Evolutionary conservation across 2,888 invertebrate genomes (phyloP).

Genomic region (Candidula unifasciata): DNA sequence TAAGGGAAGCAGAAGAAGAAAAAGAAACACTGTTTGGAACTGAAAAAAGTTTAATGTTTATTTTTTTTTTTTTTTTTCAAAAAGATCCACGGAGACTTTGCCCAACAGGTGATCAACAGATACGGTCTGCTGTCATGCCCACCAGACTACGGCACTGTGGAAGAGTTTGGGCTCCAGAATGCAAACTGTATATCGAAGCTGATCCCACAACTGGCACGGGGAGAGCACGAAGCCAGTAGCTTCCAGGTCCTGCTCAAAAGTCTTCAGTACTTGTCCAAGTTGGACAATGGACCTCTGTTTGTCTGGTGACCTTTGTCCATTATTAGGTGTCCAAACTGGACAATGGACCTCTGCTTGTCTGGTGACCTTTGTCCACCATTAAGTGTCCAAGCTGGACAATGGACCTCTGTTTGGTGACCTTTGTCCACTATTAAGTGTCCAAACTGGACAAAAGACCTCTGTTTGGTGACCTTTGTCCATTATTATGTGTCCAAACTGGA

Average conservation of each 20-base stretch:
- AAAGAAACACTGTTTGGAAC: no score
- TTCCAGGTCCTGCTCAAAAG: slow-evolving; percentile 29
- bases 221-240: slow-evolving; percentile 17
- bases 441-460: slow-evolving; percentile 21
- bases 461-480: slow-evolving; percentile 47
- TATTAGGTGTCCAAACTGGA: slow-evolving; percentile 27
- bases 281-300: slow-evolving; percentile 37
- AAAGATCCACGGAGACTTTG: slow-evolving; percentile 41
- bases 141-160: slow-evolving; percentile 43
- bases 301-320: slow-evolving; percentile 47
- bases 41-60: not conserved
- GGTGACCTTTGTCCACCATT: slow-evolving; percentile 44
- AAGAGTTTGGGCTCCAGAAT: slow-evolving; percentile 46
- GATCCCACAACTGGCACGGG: slow-evolving; percentile 35
- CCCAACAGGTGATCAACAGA: slow-evolving; percentile 49
- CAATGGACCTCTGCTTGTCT: slow-evolving; percentile 35
- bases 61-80: not conserved
- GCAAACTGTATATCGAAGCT: slow-evolving; percentile 39
- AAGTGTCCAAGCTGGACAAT: slow-evolving; percentile 25
- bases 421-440: slow-evolving; percentile 19
- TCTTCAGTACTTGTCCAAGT: slow-evolving; percentile 26
- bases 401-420: slow-evolving; percentile 38
- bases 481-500: slow-evolving; percentile 29
- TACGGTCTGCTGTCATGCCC: slow-evolving; percentile 46
- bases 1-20: no score